Evolutionary conservation across 2,113 vertebrate genomes (phyloP).

Genomic region (Aix galericulata): DNA sequence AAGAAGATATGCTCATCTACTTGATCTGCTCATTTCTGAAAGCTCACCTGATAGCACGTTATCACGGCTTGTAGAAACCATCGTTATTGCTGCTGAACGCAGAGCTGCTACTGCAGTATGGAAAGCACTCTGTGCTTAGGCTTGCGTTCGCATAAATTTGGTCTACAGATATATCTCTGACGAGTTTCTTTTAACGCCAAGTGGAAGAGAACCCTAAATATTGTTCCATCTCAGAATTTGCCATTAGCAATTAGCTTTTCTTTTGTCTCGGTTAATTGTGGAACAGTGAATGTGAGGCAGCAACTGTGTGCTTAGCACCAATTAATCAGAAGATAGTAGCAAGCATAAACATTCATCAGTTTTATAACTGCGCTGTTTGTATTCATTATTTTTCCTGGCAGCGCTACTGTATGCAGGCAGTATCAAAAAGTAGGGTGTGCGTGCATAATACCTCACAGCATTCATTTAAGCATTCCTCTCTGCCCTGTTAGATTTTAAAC

Average conservation of each 20-base stretch:
- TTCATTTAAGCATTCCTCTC: slow-evolving; percentile 28
- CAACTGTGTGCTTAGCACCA: neutral
- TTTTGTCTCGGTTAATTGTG: neutral
- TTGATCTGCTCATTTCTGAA: neutral
- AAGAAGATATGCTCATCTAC: no score
- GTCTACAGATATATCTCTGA: neutral
- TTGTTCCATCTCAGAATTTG: neutral
- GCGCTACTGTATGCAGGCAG: neutral
- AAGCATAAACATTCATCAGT: slow-evolving; percentile 17
- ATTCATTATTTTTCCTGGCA: neutral
- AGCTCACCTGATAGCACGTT: neutral
- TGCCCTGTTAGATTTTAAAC: slow-evolving; percentile 24
- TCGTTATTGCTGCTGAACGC: neutral
- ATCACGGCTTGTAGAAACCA: neutral
- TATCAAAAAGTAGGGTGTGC: neutral
- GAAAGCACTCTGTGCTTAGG: accelerated
- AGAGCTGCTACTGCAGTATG: neutral
- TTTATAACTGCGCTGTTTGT: neutral
- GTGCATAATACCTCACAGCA: neutral
- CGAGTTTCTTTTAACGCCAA: neutral
- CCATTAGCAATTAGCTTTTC: neutral
- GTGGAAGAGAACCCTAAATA: neutral
- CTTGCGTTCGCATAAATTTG: neutral
- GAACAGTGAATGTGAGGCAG: neutral
- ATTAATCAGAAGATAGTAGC: neutral